Conservation (phyloP, 2,888 invertebrate genomes). For the Hypercompe scribonia region DNA sequence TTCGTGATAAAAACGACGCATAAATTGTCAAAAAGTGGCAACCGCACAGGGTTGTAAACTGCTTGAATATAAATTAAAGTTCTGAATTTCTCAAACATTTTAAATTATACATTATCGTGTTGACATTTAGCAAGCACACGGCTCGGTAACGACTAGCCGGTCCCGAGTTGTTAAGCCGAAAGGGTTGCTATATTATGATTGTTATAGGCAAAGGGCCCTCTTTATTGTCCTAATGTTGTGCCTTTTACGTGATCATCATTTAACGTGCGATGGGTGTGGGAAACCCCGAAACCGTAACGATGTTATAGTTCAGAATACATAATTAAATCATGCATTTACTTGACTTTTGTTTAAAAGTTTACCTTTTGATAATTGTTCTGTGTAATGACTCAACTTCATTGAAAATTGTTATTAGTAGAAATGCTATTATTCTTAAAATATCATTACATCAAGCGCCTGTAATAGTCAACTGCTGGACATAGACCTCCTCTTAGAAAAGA, state of each 20-base stretch:
- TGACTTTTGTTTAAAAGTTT: conserved; percentile 37
- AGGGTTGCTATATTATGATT: conserved; percentile 80
- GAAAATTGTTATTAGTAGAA: too few species aligned
- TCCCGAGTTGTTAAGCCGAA: conserved; percentile 59
- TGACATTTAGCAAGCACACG: conserved; percentile 62
- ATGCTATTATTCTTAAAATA: too few species aligned
- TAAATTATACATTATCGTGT: conserved; percentile 67
- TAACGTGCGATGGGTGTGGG: conserved; percentile 62
- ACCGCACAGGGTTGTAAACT: conserved; percentile 10
- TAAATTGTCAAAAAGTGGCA: conserved; percentile 18
- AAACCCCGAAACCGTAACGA: conserved; percentile 53
- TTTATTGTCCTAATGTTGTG: conserved; percentile 78
- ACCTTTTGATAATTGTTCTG: conserved; percentile 35
- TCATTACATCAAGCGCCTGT: too few species aligned
- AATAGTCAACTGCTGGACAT: too few species aligned
- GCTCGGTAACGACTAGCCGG: conserved; percentile 63
- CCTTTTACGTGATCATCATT: conserved; percentile 77
- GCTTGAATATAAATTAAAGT: conserved; percentile 37
- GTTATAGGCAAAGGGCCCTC: conserved; percentile 76
- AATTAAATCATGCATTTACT: conserved; percentile 55
- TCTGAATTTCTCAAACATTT: conserved; percentile 56
- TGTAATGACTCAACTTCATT: not conserved
- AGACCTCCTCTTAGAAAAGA: too few species aligned
- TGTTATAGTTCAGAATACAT: conserved; percentile 60
- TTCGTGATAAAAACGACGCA: conserved; percentile 14